These are phyloP conservation scores for Girardinichthys multiradiatus DNA, from an alignment of 2,113 vertebrate genomes.

Conservation along the genomic window DNA sequence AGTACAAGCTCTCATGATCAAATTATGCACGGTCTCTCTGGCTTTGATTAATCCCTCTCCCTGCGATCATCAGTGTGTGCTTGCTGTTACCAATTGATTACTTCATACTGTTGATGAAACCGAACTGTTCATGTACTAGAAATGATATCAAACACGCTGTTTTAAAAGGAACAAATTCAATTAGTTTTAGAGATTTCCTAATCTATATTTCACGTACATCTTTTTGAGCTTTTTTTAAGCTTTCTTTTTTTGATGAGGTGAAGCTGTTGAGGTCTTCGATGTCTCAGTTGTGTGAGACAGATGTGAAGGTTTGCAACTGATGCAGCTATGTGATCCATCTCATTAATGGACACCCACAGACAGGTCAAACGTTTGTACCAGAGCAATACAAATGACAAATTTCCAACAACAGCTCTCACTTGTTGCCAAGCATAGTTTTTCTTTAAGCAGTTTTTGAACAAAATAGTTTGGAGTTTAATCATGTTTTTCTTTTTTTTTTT, in stretches of 20 bases:
- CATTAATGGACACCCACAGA: slow-evolving; percentile 40
- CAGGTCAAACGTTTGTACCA: slow-evolving; percentile 18
- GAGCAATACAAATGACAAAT: slow-evolving; percentile 35
- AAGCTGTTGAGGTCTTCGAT: not conserved
- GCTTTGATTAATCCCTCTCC: slow-evolving; percentile 58
- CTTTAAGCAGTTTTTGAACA: slow-evolving; percentile 9
- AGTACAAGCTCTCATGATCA: slow-evolving; percentile 55
- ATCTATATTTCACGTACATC: slow-evolving; percentile 18
- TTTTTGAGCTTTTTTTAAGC: slow-evolving; percentile 13
- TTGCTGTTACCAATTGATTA: slow-evolving; percentile 65
- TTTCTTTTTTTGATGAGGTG: slow-evolving; percentile 3
- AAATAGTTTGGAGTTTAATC: slow-evolving; percentile 3
- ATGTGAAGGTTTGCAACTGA: slow-evolving; percentile 35
- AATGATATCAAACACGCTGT: slow-evolving; percentile 25
- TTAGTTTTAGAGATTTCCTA: slow-evolving; percentile 25
- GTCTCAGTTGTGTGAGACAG: slow-evolving; percentile 3
- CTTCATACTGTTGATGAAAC: slow-evolving; percentile 39
- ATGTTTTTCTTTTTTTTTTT: not conserved
- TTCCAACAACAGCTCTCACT: slow-evolving; percentile 28
- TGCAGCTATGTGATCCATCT: slow-evolving; percentile 39
- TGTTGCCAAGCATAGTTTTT: slow-evolving; percentile 42
- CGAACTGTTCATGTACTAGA: slow-evolving; percentile 32
- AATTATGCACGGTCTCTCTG: slow-evolving; percentile 57
- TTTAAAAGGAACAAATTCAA: slow-evolving; percentile 46
- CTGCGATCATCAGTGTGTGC: slow-evolving; percentile 31